These are phyloP conservation scores for Pangasius larnaudii DNA, from an alignment of 2,797 vertebrate genomes.

Conservation along the genomic window DNA sequence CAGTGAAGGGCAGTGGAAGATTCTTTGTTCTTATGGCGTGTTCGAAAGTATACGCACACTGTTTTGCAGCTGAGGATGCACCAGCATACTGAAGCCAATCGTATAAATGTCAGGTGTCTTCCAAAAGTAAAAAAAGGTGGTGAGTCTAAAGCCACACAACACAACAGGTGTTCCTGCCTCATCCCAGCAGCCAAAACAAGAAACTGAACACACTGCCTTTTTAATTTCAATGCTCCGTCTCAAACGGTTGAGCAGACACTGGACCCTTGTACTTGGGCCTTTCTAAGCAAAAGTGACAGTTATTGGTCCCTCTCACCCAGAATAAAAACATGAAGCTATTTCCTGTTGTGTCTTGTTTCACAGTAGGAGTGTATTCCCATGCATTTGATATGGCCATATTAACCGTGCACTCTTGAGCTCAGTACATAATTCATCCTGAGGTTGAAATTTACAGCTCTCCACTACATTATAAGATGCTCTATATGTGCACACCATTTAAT, in stretches of 20 bases:
- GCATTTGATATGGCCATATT: conserved; percentile 76
- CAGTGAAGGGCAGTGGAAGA: conserved; percentile 20
- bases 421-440: conserved; percentile 69
- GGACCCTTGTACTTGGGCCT: conserved; percentile 66
- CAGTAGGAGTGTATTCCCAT: conserved; percentile 76
- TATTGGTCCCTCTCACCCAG: conserved; percentile 76
- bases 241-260: conserved; percentile 75
- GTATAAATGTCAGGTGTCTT: conserved; percentile 74
- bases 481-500: conserved; percentile 59
- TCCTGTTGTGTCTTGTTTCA: conserved; percentile 86
- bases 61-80: conserved; percentile 52
- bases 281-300: conserved; percentile 83
- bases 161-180: conserved; percentile 56
- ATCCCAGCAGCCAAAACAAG: conserved; percentile 41
- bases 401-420: conserved; percentile 68
- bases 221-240: conserved; percentile 68
- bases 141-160: conserved; percentile 55
- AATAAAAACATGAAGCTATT: conserved; percentile 77
- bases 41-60: conserved; percentile 2
- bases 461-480: conserved; percentile 67
- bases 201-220: conserved; percentile 62
- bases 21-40: background rate
- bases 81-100: conserved; percentile 56
- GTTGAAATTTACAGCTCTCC: conserved; percentile 68
- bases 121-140: conserved; percentile 61